phyloP scores from a whole-genome alignment of 2,113 vertebrate species.

The Ivindomyrus marchei region DNA sequence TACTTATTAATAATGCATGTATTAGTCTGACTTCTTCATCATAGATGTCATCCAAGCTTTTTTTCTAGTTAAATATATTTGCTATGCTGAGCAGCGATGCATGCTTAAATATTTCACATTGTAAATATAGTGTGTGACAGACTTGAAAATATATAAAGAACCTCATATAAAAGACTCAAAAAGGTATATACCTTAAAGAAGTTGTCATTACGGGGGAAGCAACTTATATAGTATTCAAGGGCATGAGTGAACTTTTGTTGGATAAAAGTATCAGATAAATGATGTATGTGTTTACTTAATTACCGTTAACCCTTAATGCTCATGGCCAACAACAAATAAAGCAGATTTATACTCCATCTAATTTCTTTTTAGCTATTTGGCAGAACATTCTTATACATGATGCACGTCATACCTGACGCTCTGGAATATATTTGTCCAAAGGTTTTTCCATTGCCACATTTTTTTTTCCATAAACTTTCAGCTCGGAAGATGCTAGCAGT shows the following conservation, averaged over 20 bases:
- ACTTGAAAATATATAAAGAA: background rate
- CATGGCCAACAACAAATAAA: background rate
- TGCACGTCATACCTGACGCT: background rate
- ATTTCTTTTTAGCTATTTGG: background rate
- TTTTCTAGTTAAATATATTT: background rate
- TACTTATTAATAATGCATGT: background rate
- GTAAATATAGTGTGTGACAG: background rate
- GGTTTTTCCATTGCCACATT: background rate
- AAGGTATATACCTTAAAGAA: background rate
- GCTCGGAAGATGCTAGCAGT: background rate
- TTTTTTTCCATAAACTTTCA: background rate
- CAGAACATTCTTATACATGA: background rate
- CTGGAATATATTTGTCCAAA: background rate
- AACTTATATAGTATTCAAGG: background rate
- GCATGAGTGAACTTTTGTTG: background rate
- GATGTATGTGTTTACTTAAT: background rate
- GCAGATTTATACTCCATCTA: background rate
- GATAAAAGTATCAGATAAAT: background rate
- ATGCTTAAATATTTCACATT: background rate
- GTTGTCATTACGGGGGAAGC: background rate
- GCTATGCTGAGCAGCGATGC: background rate
- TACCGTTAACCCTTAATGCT: background rate
- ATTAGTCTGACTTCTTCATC: background rate
- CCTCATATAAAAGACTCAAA: background rate
- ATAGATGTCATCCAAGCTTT: background rate